phyloP scores from a whole-genome alignment of 1,140 invertebrate genomes.

The Ctenoplectra terminalis region DNA sequence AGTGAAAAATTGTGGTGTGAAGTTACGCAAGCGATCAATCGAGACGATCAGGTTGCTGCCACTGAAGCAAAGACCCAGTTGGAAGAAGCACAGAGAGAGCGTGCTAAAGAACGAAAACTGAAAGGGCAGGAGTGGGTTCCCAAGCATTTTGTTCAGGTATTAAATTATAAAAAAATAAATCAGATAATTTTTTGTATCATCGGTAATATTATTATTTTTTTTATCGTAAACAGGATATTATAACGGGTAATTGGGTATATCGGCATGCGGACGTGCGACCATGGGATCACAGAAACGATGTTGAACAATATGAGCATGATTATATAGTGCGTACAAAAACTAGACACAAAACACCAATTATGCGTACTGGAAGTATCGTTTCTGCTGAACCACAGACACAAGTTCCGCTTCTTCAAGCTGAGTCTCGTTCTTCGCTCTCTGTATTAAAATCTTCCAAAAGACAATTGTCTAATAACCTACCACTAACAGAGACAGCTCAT shows the following conservation, averaged over 20 bases:
- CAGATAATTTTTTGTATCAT: background rate
- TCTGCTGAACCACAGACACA: conserved; percentile 84
- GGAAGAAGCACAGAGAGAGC: conserved; percentile 92
- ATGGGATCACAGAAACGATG: conserved; percentile 92
- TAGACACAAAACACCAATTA: conserved; percentile 88
- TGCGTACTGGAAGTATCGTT: conserved; percentile 85
- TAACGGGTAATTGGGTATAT: conserved; percentile 89
- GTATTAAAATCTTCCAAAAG: conserved; percentile 82
- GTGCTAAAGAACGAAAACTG: conserved; percentile 86
- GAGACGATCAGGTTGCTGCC: conserved; percentile 90
- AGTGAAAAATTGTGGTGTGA: conserved; percentile 94
- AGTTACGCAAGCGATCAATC: conserved; percentile 91
- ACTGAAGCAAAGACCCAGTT: conserved; percentile 95
- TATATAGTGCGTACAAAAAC: conserved; percentile 89
- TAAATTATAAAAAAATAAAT: background rate
- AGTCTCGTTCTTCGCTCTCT: conserved; percentile 81
- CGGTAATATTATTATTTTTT: background rate
- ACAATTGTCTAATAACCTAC: conserved; percentile 80
- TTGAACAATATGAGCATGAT: conserved; percentile 91
- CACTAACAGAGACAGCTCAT: conserved; percentile 77
- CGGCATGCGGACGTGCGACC: conserved; percentile 89
- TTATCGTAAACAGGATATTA: conserved; percentile 81
- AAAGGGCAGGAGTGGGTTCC: conserved; percentile 87
- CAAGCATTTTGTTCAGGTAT: conserved; percentile 88
- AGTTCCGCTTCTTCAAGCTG: conserved; percentile 81